phyloP scores from a whole-genome alignment of 2,113 vertebrate genomes.

The Ptychochromis oligacanthus region DNA sequence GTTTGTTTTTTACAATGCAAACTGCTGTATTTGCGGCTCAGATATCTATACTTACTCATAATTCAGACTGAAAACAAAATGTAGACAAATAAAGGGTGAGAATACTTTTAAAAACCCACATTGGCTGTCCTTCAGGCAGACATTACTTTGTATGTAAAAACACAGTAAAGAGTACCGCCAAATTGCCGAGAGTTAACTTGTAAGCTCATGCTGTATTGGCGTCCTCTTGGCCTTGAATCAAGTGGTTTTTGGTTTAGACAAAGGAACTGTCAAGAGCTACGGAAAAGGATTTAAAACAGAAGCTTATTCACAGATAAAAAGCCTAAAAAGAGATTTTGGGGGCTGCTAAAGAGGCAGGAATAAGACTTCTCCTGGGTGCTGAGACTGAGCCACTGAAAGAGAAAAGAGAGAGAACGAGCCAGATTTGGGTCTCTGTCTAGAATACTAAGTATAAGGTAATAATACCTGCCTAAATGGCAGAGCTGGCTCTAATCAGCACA shows the following conservation, averaged over 20 bases:
- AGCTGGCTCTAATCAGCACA: slow-evolving; percentile 69
- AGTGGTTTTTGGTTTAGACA: slow-evolving; percentile 50
- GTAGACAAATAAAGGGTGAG: not conserved
- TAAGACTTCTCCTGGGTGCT: slow-evolving; percentile 57
- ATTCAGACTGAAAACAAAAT: not conserved
- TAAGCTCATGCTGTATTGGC: slow-evolving; percentile 49
- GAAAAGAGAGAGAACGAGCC: slow-evolving; percentile 33
- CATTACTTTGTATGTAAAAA: slow-evolving; percentile 33
- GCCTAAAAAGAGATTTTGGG: slow-evolving; percentile 57
- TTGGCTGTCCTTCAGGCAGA: slow-evolving; percentile 4
- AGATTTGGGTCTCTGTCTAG: slow-evolving; percentile 49
- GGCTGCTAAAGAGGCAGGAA: slow-evolving; percentile 56
- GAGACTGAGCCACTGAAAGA: slow-evolving; percentile 51
- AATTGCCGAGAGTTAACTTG: slow-evolving; percentile 63
- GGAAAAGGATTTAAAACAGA: slow-evolving; percentile 61
- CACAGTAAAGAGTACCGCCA: slow-evolving; percentile 9
- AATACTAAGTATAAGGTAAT: slow-evolving; percentile 68
- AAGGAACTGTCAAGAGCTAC: slow-evolving; percentile 58
- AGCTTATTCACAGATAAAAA: slow-evolving; percentile 65
- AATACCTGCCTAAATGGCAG: slow-evolving; percentile 68
- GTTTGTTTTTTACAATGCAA: not conserved
- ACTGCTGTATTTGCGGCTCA: not conserved
- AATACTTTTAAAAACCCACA: not conserved
- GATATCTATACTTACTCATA: not conserved
- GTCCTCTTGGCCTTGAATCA: slow-evolving; percentile 61